Conservation (phyloP, 2,113 vertebrate species). For the Calypte anna region DNA sequence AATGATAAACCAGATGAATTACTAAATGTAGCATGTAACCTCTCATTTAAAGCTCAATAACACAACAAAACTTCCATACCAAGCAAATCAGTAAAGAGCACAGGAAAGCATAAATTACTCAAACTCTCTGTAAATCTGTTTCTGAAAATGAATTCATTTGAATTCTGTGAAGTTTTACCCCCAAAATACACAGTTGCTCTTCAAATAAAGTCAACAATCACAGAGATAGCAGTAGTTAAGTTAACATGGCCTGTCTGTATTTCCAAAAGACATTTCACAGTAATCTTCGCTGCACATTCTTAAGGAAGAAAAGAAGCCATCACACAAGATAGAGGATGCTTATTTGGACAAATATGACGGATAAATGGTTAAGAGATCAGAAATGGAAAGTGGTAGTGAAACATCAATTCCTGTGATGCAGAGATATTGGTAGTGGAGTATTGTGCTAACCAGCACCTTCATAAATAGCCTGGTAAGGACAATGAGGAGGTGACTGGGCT, state of each 20-base stretch:
- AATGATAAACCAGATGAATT: neutral
- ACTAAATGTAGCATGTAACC: neutral
- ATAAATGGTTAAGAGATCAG: neutral
- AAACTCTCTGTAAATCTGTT: neutral
- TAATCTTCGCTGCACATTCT: neutral
- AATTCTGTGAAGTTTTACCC: neutral
- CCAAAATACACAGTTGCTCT: neutral
- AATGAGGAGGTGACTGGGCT: neutral
- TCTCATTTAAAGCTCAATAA: neutral
- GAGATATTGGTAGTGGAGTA: neutral
- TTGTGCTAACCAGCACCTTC: neutral
- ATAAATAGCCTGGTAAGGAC: neutral
- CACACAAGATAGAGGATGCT: neutral
- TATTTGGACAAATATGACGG: neutral
- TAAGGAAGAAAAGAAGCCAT: neutral
- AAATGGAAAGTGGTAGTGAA: neutral
- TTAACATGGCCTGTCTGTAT: neutral
- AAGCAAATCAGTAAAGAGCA: neutral
- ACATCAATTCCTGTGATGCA: neutral
- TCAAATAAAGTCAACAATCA: neutral
- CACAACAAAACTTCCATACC: neutral
- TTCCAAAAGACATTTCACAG: neutral
- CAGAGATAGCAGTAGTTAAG: neutral
- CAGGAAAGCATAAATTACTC: neutral
- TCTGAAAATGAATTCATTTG: neutral